Evolutionary conservation across 2,888 invertebrate genomes (phyloP), one percentile per base, ranked within the genome.

Genomic region (Drosophila vallismaia): DNA sequence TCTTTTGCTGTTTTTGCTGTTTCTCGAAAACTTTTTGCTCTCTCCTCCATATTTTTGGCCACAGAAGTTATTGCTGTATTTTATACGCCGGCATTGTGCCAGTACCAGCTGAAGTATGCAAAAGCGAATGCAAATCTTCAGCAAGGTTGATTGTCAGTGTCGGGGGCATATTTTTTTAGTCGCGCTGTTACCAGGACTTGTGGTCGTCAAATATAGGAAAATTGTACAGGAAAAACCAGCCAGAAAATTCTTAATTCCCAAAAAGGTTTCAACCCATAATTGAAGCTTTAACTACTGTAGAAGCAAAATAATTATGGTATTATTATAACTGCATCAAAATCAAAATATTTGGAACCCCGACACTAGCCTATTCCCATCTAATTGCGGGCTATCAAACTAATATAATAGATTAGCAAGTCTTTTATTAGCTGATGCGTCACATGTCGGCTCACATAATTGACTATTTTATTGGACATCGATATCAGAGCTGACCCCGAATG

Each of bases 61-160:
- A 38, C 28, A 71, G 53, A 69, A 71, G 53, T 54, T 71, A 71
- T 71, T 54, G 71, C 53, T 42, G 31, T 71, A 54, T 71, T 54
- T 62, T 54, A 40, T 71, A 45, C 71, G 45, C 42, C 19, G 14
- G 33, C 53, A 64, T 48, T 66, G 66, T 70, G 31, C 36, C 12
- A 49, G 24, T 48, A 29, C 38, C 71, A 24, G 48, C 42, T 50
- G 53, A 49, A 70, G 62, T 36, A 62, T 70, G 69, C 71, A 60
- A 40, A 60, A 49, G 59, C 52, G 49, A 64, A 63, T 63, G 51
- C 67, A 45, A 53, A 66, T 67, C n/a, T n/a, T 38, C 29, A 42
- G 64, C 24, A 45, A 19, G 36, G 45, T 45, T 64, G 63, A 51
- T 45, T 36, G 66, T 38, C 52, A 52, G 66, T 42, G 48, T 28